Percentiles rank a stretch among this genome's conserved stretches.
phyloP scores from a whole-genome alignment of 2,888 invertebrate species.

The Auanema sp. region DNA sequence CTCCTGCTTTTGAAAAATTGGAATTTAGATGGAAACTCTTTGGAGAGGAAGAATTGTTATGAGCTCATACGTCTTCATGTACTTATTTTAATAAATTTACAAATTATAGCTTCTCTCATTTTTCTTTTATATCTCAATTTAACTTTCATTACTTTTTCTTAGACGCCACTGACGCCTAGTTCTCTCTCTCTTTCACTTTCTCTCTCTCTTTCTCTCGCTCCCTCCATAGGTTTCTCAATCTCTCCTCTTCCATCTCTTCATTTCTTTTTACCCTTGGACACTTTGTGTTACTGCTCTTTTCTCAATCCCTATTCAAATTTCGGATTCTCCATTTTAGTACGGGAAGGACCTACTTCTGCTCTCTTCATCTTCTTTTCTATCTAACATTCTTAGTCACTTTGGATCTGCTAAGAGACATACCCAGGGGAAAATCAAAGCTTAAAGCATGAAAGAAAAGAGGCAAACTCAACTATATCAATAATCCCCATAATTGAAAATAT shows the following conservation, averaged over 20 bases:
- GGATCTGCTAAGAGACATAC: neutral
- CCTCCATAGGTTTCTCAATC: conserved; percentile 8
- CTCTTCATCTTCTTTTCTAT: conserved; percentile 7
- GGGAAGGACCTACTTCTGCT: conserved; percentile 3
- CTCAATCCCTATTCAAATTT: conserved; percentile 11
- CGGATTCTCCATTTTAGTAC: conserved; percentile 4
- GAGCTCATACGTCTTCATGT: conserved; percentile 2
- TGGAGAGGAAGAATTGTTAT: neutral
- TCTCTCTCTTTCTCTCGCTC: conserved; percentile 14
- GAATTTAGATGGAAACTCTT: too few relatives aligned
- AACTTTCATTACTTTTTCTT: conserved; percentile 5
- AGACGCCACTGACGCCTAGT: too few relatives aligned
- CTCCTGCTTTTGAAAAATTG: too few relatives aligned
- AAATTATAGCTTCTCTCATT: too few relatives aligned
- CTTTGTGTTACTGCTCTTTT: conserved; percentile 21
- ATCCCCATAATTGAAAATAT: too few relatives aligned
- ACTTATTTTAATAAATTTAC: conserved; percentile 1
- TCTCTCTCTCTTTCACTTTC: conserved; percentile 5
- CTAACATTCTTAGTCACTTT: neutral
- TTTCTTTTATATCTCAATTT: neutral
- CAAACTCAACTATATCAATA: too few relatives aligned
- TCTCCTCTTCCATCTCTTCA: conserved; percentile 4
- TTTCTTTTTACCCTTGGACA: conserved; percentile 14
- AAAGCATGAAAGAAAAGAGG: too few relatives aligned
- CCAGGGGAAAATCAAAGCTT: too few relatives aligned